A percentile compares a stretch with the other conserved stretches of the same genome.
Conservation (phyloP, 2,888 invertebrate genomes). For the Nowickia ferox region DNA sequence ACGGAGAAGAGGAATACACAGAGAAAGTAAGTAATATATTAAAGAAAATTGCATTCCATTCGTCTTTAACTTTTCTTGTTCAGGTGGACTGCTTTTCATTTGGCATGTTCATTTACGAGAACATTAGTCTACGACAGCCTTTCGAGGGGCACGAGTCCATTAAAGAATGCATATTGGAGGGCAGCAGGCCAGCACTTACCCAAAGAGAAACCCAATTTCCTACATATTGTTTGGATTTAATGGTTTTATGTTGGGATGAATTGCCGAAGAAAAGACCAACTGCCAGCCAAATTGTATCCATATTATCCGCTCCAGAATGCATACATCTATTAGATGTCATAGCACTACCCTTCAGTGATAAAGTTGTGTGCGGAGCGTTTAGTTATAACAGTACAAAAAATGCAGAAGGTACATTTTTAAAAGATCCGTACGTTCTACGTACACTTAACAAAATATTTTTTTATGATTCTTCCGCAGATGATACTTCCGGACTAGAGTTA, state of each 20-base stretch:
- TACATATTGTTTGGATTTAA: conserved; percentile 94
- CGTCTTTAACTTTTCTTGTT: not conserved
- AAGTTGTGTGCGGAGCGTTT: conserved; percentile 86
- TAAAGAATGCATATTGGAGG: conserved; percentile 97
- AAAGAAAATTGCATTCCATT: not conserved
- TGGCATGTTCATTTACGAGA: conserved; percentile 98
- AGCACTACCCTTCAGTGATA: conserved; percentile 87
- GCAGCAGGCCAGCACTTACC: conserved; percentile 94
- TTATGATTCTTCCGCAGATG: conserved; percentile 81
- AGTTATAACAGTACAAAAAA: conserved; percentile 70
- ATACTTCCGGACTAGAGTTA: conserved; percentile 87
- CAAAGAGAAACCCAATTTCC: conserved; percentile 93
- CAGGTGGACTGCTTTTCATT: conserved; percentile 99
- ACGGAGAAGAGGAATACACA: conserved; percentile 99
- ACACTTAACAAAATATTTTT: not conserved
- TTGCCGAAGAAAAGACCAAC: conserved; percentile 93
- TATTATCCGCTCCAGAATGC: conserved; percentile 96
- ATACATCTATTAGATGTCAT: conserved; percentile 93
- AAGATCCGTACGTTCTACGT: not conserved
- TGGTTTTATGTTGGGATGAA: conserved; percentile 98
- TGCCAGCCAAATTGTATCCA: conserved; percentile 96
- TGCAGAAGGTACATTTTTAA: conserved; percentile 82
- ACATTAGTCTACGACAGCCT: conserved; percentile 95
- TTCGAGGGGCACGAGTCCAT: conserved; percentile 98
- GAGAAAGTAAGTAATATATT: conserved; percentile 88